phyloP scores from a whole-genome alignment of 2,113 vertebrate species.

The Nibea albiflora region DNA sequence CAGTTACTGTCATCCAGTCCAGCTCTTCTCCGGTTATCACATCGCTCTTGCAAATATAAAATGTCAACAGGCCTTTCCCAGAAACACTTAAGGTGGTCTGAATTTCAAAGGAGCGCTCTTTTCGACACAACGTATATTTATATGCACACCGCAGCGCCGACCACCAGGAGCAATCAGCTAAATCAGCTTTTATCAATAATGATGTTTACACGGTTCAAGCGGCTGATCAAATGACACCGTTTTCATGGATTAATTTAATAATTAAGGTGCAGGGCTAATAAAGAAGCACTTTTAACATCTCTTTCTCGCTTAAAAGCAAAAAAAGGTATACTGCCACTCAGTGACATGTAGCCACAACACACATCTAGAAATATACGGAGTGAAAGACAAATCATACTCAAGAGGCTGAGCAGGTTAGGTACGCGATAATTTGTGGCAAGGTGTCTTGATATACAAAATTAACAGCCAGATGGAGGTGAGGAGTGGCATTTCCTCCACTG shows the following conservation, averaged over 20 bases:
- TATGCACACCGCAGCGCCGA: not conserved
- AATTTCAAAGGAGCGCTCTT: not conserved
- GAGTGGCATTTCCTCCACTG: constrained; percentile 5
- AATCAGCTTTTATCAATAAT: not conserved
- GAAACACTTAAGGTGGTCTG: not conserved
- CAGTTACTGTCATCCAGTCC: not conserved
- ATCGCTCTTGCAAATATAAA: constrained; percentile 7
- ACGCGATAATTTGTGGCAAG: not conserved
- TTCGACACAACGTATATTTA: not conserved
- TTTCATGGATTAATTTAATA: not conserved
- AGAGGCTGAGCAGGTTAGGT: not conserved
- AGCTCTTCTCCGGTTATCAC: not conserved
- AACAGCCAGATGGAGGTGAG: constrained; percentile 9
- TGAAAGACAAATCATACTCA: not conserved
- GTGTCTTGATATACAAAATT: constrained; percentile 1
- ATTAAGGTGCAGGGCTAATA: not conserved
- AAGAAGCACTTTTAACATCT: not conserved
- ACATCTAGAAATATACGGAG: not conserved
- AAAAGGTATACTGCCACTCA: not conserved
- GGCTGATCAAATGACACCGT: not conserved
- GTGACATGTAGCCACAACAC: not conserved
- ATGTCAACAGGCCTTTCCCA: constrained; percentile 4
- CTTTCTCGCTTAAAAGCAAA: not conserved
- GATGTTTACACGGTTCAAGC: not conserved
- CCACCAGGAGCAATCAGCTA: not conserved